Evolutionary conservation across 1,140 invertebrate species (phyloP).

Genomic region (Pteromalus puparum): DNA sequence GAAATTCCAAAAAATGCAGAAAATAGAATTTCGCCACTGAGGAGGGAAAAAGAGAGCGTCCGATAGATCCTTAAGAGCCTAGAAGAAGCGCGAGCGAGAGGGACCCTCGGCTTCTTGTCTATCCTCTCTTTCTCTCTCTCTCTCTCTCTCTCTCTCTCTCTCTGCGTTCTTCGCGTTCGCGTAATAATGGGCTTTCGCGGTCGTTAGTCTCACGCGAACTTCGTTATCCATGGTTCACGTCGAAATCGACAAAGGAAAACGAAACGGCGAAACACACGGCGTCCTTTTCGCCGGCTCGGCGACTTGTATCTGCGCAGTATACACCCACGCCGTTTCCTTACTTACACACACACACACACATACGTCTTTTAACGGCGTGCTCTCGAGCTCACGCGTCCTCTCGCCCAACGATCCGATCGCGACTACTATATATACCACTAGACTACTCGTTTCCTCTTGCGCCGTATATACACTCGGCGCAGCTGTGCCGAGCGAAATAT

Average conservation of each 20-base stretch:
- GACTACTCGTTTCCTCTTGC: not conserved
- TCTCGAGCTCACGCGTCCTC: too few species aligned
- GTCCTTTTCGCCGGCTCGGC: not conserved
- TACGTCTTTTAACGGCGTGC: too few species aligned
- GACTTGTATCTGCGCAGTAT: not conserved
- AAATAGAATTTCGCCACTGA: not conserved
- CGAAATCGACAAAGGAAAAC: constrained; percentile 57
- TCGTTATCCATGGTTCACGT: constrained; percentile 56
- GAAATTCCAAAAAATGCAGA: not conserved
- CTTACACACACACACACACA: not conserved
- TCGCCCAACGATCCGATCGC: not conserved
- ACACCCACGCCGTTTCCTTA: constrained; percentile 5
- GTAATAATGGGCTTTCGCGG: constrained; percentile 56
- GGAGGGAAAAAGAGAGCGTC: not conserved
- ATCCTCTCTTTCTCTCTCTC: constrained; percentile 10
- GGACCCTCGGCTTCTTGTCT: constrained; percentile 33
- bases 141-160: not conserved
- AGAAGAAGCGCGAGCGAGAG: not conserved
- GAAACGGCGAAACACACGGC: constrained; percentile 44
- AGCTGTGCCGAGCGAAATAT: not conserved
- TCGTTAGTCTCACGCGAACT: constrained; percentile 62
- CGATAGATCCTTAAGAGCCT: too few species aligned
- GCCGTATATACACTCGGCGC: too few species aligned
- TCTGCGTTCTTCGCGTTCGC: constrained; percentile 37
- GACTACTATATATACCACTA: too few species aligned